Evolutionary conservation across 2,797 vertebrate genomes (phyloP), one percentile per base, ranked within the genome.

Genomic region (Philypnodon macrostomus): DNA sequence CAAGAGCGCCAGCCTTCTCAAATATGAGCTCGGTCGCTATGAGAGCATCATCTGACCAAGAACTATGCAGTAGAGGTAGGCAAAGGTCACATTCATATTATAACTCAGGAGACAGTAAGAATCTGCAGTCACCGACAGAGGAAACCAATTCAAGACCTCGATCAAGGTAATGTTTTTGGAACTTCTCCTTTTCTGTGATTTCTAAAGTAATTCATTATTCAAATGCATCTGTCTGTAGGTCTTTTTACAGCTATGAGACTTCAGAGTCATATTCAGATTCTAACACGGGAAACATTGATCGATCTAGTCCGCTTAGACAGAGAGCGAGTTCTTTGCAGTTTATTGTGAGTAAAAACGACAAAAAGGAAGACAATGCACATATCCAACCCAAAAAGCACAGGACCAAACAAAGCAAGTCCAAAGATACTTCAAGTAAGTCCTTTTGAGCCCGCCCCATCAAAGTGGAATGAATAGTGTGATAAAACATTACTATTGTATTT

Each of bases 231-330:
- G n/a, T n/a, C n/a, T 48, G 1, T 31, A 87, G 87, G 71, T 89
- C 88, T 3, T 91, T 91, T 69, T 91, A 91, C 56, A 83, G 61
- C 48, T 81, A 52, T 46, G 86, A 89, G 29, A 77, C 78, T 0
- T 69, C 83, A 5, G 81, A 84, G 5, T 17, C 23, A 30, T 3
- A 14, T 19, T 49, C 31, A 0, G 12, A 62, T 24, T 12, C 4
- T 30, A 52, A 38, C 0, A 6, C 11, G 2, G 59, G n/a, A 31
- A 52, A 42, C 47, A 47, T 73, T 12, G 34, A 32, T 23, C 26
- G 12, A 10, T 63, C 50, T 17, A 67, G 39, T 60, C 56, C 57
- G 1, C 39, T 63, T 14, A 76, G 19, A 11, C 67, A 72, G 17
- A 75, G 15, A 19, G 14, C 46, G 8, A 61, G n/a, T 40, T 56